Evolutionary conservation across 2,888 invertebrate species (phyloP), one percentile per base, ranked within the genome.

Genomic region (Trilocha varians): DNA sequence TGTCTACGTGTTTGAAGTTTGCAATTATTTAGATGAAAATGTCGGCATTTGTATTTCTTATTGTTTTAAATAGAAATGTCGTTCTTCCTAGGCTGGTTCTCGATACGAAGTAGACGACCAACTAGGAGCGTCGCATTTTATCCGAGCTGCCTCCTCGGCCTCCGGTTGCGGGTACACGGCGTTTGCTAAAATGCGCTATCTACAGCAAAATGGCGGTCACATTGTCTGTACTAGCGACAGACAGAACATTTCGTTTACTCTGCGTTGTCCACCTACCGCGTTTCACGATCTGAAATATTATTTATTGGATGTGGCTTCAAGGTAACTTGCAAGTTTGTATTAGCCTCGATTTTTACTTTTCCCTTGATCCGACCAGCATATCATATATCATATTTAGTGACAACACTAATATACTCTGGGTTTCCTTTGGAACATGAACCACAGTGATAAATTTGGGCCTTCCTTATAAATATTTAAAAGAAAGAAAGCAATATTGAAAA

Each of bases 91-190:
- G 70, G 93, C 91, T 60, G 98, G 98, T 11, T 89, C 96, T 8
- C 91, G 98, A 11, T 91, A 92, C 73, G 98, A 99, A 77, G 77
- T 78, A 0, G 87, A 89, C 15, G 90, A 91, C 1, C 91, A 90
- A 43, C 79, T 90, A 45, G 98, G 98, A 14, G 88, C 90, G 0
- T 83, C 90, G 2, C 97, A 98, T 78, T 83, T 93, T 55, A 66
- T 98, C 15, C 89, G 98, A 40, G 87, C 91, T 39, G 87, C 89
- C 36, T 91, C 94, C n/a, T 90, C 92, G 3, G 76, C 92, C 35
- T 88, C 91, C 11, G 94, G 94, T 3, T 86, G 87, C 48, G 87
- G 88, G 15, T 88, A 90, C 8, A 79, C 88, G 5, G 83, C 86
- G 6, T 96, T 93, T 75, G 89, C 89, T 15, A 92, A 96, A 57